Evolutionary conservation across 1,140 invertebrate genomes (phyloP).

Genomic region (Nasonia vitripennis): DNA sequence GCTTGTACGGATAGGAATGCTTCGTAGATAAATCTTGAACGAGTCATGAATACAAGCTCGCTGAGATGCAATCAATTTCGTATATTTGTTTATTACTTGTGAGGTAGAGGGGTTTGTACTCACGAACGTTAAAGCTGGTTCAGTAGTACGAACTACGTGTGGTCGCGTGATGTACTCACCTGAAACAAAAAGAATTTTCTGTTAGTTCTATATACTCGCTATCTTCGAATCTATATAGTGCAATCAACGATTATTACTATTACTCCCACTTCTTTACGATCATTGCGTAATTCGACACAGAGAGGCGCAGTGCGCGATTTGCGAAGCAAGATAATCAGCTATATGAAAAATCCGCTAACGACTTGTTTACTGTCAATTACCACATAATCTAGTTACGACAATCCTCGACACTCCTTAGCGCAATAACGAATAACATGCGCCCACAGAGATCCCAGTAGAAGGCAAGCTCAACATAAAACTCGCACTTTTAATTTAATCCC

Average conservation of each 20-base stretch:
- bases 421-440: not conserved
- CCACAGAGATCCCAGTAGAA: not conserved
- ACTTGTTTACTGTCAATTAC: not conserved
- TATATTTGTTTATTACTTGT: too few species aligned
- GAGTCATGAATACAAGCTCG: too few species aligned
- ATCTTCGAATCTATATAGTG: not conserved
- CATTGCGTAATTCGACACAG: not conserved
- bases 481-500: constrained; percentile 46
- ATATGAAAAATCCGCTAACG: not conserved
- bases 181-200: not conserved
- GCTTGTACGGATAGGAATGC: too few species aligned
- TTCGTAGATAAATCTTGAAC: too few species aligned
- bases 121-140: not conserved
- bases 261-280: not conserved
- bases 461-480: not conserved
- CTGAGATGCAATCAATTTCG: too few species aligned
- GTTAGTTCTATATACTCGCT: not conserved
- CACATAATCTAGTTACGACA: not conserved
- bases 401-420: not conserved
- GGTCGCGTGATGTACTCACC: not conserved
- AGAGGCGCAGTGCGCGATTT: not conserved
- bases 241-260: not conserved
- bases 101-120: not conserved
- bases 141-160: not conserved
- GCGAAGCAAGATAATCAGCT: not conserved